Conservation (phyloP, 1,140 invertebrate genomes). For the Aphaenogaster rudis region DNA sequence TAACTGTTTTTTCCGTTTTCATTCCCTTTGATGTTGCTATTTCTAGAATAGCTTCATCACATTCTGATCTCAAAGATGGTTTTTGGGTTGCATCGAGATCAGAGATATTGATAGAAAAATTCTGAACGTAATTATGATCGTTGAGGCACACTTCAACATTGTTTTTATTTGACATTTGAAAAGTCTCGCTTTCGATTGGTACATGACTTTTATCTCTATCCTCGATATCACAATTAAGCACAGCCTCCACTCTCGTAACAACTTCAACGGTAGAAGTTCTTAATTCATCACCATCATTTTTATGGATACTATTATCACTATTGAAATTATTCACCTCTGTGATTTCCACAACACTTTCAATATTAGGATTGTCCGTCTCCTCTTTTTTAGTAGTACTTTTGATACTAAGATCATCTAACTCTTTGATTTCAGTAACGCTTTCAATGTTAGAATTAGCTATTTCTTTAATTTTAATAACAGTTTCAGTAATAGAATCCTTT, state of each 20-base stretch:
- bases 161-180: background rate
- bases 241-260: slow-evolving; percentile 6
- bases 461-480: background rate
- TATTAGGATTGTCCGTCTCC: background rate
- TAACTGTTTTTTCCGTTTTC: background rate
- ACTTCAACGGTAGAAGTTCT: background rate
- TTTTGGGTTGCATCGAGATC: background rate
- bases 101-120: background rate
- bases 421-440: background rate
- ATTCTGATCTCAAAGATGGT: background rate
- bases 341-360: background rate
- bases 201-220: background rate
- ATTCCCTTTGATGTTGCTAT: background rate
- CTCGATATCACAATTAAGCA: slow-evolving; percentile 18
- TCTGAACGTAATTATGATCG: slow-evolving; percentile 62
- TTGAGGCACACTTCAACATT: slow-evolving; percentile 22
- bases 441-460: background rate
- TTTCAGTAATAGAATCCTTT: background rate
- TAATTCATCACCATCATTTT: slow-evolving; percentile 27
- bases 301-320: background rate
- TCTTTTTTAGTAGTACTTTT: background rate
- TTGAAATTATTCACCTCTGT: background rate
- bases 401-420: background rate
- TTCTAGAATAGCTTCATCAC: background rate
- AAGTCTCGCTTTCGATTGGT: background rate